Evolutionary conservation across 2,888 invertebrate species (phyloP).

Genomic region (Resseliella maxima): DNA sequence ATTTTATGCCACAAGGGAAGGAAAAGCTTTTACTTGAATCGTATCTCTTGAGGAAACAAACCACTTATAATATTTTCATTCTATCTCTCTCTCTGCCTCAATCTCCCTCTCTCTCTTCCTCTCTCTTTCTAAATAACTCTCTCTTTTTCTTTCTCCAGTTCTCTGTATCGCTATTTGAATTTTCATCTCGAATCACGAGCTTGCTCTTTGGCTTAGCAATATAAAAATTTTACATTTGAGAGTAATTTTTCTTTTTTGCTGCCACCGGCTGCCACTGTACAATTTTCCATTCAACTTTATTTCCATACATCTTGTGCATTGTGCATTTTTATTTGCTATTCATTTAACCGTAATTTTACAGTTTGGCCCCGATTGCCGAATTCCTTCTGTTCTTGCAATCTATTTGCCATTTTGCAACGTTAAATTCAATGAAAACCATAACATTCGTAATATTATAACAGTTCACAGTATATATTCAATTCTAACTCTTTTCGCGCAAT

Average conservation of each 20-base stretch:
- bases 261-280: background rate
- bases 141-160: background rate
- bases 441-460: background rate
- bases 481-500: background rate
- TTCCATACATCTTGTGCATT: conserved; percentile 33
- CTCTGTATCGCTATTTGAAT: too few species aligned
- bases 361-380: background rate
- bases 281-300: background rate
- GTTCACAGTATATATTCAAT: background rate
- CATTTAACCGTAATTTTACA: conserved; percentile 44
- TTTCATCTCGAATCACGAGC: background rate
- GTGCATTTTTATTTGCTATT: conserved; percentile 48
- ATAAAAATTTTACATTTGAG: conserved; percentile 12
- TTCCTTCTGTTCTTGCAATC: background rate
- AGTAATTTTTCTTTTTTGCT: conserved; percentile 27
- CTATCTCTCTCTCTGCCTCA: background rate
- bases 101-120: background rate
- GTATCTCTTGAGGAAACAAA: conserved; percentile 41
- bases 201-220: background rate
- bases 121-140: background rate
- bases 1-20: background rate
- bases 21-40: conserved; percentile 6
- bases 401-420: background rate
- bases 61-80: conserved; percentile 26
- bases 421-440: background rate